phyloP scores from a whole-genome alignment of 2,797 vertebrate genomes.

The Anolis apletophallus region DNA sequence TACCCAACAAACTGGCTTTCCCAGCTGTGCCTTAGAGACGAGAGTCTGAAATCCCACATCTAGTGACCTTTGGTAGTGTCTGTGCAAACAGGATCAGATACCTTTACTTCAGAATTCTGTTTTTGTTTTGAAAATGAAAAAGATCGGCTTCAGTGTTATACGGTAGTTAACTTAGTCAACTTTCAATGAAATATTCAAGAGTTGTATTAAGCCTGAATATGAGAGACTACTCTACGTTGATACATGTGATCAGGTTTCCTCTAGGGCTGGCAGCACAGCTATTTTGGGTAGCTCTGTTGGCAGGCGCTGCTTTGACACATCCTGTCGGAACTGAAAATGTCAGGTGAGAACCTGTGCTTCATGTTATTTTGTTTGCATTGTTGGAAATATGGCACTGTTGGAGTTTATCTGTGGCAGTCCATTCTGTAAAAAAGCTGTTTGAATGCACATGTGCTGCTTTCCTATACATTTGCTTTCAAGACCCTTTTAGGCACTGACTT shows the following conservation, averaged over 20 bases:
- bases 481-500: background rate
- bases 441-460: background rate
- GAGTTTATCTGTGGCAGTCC: background rate
- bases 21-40: background rate
- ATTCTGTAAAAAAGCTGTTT: background rate
- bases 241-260: background rate
- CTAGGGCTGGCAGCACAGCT: background rate
- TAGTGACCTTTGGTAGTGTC: background rate
- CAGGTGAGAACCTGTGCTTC: background rate
- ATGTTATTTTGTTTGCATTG: background rate
- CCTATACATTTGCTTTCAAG: background rate
- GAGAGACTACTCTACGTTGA: background rate
- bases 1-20: background rate
- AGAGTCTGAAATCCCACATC: background rate
- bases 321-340: slow-evolving; percentile 1
- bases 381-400: background rate
- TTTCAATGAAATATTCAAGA: background rate
- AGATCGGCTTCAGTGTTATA: background rate
- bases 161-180: background rate
- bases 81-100: background rate
- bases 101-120: background rate
- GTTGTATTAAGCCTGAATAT: background rate
- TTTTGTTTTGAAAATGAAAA: background rate
- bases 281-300: background rate
- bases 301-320: background rate